A percentile compares a stretch with the other conserved stretches of the same genome.
These are phyloP conservation scores for Marmota flaviventris DNA, from an alignment of 2,113 vertebrate genomes.

Conservation along the genomic window DNA sequence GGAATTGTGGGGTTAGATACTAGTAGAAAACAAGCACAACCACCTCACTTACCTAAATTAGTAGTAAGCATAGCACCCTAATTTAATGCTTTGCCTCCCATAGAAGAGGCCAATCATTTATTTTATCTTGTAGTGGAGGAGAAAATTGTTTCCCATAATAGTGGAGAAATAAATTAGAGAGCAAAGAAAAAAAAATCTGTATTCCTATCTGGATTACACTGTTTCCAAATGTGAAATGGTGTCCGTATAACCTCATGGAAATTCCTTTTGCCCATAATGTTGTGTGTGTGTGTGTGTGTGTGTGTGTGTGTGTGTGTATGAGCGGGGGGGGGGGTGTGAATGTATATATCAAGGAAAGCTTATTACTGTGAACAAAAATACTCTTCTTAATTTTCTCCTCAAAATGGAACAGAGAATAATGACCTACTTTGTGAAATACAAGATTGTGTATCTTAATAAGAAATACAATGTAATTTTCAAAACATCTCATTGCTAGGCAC, in stretches of 20 bases:
- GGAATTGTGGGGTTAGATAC: neutral
- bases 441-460: neutral
- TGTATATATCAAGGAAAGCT: neutral
- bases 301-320: neutral
- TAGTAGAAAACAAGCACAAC: neutral
- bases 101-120: neutral
- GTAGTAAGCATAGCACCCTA: neutral
- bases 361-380: neutral
- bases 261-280: neutral
- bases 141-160: neutral
- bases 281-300: neutral
- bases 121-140: neutral
- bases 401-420: slow-evolving; percentile 43
- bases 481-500: neutral
- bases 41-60: neutral
- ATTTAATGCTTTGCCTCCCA: slow-evolving; percentile 41
- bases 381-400: slow-evolving; percentile 44
- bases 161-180: slow-evolving; percentile 12
- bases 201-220: neutral
- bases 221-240: neutral
- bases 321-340: neutral
- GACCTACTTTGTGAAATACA: slow-evolving; percentile 2
- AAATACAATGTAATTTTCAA: slow-evolving; percentile 52
- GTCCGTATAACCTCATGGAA: neutral
- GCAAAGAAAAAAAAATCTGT: neutral